Evolutionary conservation across 2,113 vertebrate genomes (phyloP).

Genomic region (Pterocles burchelli): DNA sequence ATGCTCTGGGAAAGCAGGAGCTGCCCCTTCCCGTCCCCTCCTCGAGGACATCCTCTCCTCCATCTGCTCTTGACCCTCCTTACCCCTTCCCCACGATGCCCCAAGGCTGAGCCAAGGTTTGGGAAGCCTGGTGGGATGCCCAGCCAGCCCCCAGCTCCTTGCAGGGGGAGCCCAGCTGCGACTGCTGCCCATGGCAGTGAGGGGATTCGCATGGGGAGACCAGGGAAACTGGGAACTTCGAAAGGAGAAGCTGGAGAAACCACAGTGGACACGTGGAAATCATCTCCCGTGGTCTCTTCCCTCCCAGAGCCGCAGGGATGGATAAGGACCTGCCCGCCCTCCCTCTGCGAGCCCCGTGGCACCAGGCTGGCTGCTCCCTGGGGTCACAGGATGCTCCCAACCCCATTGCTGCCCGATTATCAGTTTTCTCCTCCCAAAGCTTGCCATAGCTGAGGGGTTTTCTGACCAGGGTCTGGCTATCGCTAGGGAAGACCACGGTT

Average conservation of each 20-base stretch:
- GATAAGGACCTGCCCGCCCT: not conserved
- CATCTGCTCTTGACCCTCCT: no score
- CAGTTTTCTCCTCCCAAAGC: not conserved
- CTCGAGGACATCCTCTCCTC: not conserved
- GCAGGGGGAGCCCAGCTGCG: not conserved
- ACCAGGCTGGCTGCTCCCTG: not conserved
- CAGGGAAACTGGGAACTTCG: not conserved
- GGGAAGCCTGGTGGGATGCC: not conserved
- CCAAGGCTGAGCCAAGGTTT: not conserved
- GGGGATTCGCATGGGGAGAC: not conserved
- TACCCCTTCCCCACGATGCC: not conserved
- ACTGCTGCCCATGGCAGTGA: fast-evolving
- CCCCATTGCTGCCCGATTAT: not conserved
- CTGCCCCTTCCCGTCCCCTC: not conserved
- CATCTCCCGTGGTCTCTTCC: not conserved
- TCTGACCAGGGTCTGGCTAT: not conserved
- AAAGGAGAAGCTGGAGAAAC: not conserved
- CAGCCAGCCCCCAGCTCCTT: not conserved
- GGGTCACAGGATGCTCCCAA: not conserved
- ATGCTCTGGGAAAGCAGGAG: not conserved
- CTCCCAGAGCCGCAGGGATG: not conserved
- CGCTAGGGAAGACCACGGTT: fast-evolving
- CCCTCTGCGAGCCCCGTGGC: not conserved
- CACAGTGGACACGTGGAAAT: not conserved
- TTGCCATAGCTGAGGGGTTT: not conserved